Conservation (phyloP, 2,888 invertebrate species). For the Xiphydria camelus region DNA sequence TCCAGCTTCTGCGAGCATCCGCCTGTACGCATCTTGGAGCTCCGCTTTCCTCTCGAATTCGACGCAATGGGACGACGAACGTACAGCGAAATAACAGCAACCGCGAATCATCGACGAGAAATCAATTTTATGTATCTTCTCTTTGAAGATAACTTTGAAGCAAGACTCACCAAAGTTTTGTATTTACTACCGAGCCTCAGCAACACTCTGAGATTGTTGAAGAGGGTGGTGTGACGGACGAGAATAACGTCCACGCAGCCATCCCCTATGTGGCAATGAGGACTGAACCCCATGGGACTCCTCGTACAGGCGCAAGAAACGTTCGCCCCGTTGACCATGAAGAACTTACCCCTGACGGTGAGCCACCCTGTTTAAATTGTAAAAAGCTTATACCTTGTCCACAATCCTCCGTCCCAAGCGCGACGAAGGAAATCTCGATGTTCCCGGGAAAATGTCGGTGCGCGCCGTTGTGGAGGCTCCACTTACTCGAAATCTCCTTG, state of each 20-base stretch:
- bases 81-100: background rate
- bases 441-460: too few species aligned
- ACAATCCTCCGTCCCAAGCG: too few species aligned
- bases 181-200: conserved; percentile 66
- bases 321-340: conserved; percentile 77
- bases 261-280: conserved; percentile 78
- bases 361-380: conserved; percentile 57
- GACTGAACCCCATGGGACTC: conserved; percentile 77
- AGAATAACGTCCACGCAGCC: conserved; percentile 78
- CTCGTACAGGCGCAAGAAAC: conserved; percentile 76
- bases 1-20: too few species aligned
- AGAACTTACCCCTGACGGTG: conserved; percentile 71
- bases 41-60: too few species aligned
- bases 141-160: conserved; percentile 3
- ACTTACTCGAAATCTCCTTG: conserved; percentile 49
- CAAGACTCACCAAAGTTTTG: conserved; percentile 66
- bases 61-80: too few species aligned
- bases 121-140: too few species aligned
- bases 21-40: too few species aligned
- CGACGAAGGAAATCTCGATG: too few species aligned
- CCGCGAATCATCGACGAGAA: too few species aligned
- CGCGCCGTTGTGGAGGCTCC: background rate
- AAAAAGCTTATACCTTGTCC: background rate
- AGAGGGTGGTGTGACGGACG: conserved; percentile 71
- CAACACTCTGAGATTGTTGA: conserved; percentile 73